phyloP scores from a whole-genome alignment of 2,888 invertebrate genomes.

The Xestia rhomboidea region DNA sequence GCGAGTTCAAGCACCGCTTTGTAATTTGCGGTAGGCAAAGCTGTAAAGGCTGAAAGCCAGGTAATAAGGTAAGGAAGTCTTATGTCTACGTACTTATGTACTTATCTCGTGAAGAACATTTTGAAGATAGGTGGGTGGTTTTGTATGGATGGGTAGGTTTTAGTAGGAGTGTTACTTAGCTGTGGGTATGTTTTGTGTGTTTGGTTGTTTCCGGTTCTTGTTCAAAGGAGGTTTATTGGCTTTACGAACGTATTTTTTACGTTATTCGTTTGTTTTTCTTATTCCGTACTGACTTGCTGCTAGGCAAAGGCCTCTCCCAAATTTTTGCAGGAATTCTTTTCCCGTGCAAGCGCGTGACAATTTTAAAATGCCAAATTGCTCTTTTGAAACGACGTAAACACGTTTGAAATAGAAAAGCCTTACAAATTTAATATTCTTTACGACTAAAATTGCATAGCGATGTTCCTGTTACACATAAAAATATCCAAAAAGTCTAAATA shows the following conservation, averaged over 20 bases:
- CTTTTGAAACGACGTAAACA: background rate
- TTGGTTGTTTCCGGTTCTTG: conserved; percentile 9
- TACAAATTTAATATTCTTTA: too few species aligned
- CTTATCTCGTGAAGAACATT: conserved; percentile 28
- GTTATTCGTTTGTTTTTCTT: background rate
- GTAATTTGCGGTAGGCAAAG: conserved; percentile 57
- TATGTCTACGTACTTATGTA: conserved; percentile 21
- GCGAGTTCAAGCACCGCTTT: conserved; percentile 49
- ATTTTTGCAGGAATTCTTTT: background rate
- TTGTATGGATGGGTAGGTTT: conserved; percentile 17
- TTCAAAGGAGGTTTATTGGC: background rate
- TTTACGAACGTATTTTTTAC: background rate
- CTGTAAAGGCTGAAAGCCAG: conserved; percentile 49
- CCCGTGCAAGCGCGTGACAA: background rate
- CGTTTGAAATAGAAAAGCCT: background rate
- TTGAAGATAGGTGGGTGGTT: conserved; percentile 18
- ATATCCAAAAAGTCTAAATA: background rate
- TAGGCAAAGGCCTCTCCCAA: background rate
- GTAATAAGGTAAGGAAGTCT: conserved; percentile 50
- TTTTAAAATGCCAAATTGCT: background rate
- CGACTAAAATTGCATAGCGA: background rate
- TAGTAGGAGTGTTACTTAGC: conserved; percentile 2
- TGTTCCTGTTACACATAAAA: background rate
- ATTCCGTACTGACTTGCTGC: background rate
- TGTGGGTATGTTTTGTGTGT: conserved; percentile 2